Evolutionary conservation across 2,113 vertebrate genomes (phyloP).

Genomic region (Lamprotornis superbus): DNA sequence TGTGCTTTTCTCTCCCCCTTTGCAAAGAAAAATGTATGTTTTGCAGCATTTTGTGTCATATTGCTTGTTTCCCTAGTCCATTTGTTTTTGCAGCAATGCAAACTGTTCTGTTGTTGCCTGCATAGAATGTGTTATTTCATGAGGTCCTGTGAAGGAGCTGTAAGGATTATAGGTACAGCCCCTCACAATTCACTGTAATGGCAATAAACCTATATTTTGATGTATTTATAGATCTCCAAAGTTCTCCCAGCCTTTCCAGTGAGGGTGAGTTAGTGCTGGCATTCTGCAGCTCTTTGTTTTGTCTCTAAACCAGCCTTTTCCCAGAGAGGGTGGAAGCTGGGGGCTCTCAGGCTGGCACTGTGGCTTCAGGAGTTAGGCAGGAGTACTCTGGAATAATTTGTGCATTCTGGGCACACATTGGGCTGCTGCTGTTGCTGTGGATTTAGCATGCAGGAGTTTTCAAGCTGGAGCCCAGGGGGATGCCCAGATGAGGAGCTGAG

Average conservation of each 20-base stretch:
- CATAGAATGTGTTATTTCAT: neutral
- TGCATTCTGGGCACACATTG: neutral
- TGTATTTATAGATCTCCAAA: neutral
- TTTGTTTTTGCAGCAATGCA: neutral
- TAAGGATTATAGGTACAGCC: neutral
- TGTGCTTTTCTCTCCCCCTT: neutral
- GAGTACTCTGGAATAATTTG: no score
- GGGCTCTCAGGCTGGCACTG: accelerated
- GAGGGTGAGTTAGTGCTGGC: neutral
- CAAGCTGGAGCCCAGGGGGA: neutral
- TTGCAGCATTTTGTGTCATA: neutral
- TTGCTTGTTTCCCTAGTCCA: neutral
- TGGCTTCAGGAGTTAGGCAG: neutral
- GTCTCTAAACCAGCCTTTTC: neutral
- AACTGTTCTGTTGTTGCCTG: neutral
- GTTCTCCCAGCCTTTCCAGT: neutral
- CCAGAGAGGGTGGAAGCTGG: neutral
- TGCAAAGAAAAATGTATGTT: neutral
- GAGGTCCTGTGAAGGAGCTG: neutral
- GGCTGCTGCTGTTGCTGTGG: neutral
- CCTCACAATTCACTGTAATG: neutral
- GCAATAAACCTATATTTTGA: neutral
- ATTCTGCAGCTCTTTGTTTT: neutral
- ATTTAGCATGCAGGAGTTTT: neutral
- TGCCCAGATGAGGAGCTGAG: neutral